Percentiles rank a stretch among this genome's conserved stretches.
Evolutionary conservation across 1,140 invertebrate genomes (phyloP).

Genomic region (Andrena cerasifolii): DNA sequence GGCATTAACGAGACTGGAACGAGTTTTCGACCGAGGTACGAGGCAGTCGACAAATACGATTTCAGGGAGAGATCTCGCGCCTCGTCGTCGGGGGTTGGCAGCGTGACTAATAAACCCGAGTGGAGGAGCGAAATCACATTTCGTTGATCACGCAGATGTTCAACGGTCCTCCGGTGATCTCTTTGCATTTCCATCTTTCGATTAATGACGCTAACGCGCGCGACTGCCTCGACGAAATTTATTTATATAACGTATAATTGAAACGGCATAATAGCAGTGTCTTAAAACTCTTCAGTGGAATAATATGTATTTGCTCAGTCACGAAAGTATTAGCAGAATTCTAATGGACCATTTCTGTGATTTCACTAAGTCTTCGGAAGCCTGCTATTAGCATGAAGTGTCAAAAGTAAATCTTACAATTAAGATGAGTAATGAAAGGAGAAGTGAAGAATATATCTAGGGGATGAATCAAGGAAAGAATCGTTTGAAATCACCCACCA

Average conservation of each 20-base stretch:
- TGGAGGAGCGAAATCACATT: slow-evolving; percentile 56
- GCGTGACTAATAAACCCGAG: slow-evolving; percentile 64
- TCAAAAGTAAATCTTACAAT: not conserved
- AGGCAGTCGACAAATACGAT: slow-evolving; percentile 59
- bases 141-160: slow-evolving; percentile 62
- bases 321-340: not conserved
- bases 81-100: slow-evolving; percentile 28
- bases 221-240: slow-evolving; percentile 1
- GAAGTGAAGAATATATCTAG: not conserved
- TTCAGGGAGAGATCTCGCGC: slow-evolving; percentile 50
- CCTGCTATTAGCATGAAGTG: not conserved
- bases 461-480: not conserved
- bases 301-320: too few species aligned
- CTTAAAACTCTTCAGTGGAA: not conserved
- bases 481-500: slow-evolving; percentile 1
- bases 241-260: not conserved
- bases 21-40: slow-evolving; percentile 61
- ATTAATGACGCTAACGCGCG: slow-evolving; percentile 37
- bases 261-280: too few species aligned
- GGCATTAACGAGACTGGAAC: slow-evolving; percentile 62
- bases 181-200: slow-evolving; percentile 35
- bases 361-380: not conserved
- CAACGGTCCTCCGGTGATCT: slow-evolving; percentile 30
- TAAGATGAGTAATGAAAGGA: not conserved
- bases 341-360: not conserved